Conservation (phyloP, 2,113 vertebrate species). For the Monopterus albus region DNA sequence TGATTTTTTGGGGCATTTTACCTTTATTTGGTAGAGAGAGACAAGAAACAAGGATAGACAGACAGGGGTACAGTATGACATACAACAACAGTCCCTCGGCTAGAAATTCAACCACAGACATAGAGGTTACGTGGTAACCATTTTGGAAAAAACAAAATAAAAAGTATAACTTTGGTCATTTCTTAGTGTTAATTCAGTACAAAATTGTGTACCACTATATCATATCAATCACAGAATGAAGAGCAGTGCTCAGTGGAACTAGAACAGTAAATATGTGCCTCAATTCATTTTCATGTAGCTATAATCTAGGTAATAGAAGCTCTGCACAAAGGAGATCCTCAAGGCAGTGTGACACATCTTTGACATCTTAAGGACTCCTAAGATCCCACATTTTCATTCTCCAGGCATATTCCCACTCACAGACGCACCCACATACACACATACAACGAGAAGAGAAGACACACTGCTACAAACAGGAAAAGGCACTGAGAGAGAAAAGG, state of each 20-base stretch:
- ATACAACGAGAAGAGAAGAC: constrained; percentile 27
- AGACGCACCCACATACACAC: not conserved
- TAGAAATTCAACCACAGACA: no score
- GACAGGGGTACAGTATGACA: no score
- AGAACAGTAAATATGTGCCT: not conserved
- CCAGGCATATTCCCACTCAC: constrained; percentile 4
- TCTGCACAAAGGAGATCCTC: not conserved
- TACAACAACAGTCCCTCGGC: no score
- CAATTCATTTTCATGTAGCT: not conserved
- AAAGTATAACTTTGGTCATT: no score
- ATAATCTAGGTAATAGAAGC: not conserved
- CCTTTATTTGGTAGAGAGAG: no score
- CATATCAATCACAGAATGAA: no score
- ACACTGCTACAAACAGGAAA: constrained; percentile 22
- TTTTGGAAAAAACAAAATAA: no score
- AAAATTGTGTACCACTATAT: no score
- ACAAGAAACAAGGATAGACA: no score
- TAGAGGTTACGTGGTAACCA: no score
- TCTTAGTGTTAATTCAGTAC: no score
- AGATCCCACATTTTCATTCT: constrained; percentile 12
- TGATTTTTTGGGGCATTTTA: no score
- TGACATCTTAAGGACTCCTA: not conserved
- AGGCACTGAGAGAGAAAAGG: constrained; percentile 36
- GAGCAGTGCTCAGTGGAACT: not conserved
- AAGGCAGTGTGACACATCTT: not conserved